Evolutionary conservation across 1,140 invertebrate species (phyloP).

Genomic region (Panulirus ornatus): DNA sequence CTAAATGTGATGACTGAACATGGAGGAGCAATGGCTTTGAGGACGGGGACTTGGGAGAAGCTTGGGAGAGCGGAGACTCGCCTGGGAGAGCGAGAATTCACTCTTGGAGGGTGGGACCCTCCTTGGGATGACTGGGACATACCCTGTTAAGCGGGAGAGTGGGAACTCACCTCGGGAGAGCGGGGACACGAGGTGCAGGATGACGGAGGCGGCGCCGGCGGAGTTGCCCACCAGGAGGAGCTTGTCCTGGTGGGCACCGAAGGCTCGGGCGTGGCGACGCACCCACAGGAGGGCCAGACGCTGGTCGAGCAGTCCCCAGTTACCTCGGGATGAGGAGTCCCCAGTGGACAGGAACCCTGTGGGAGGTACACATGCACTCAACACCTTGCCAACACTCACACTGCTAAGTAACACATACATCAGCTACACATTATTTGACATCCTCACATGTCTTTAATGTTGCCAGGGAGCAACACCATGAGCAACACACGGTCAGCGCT

Average conservation of each 20-base stretch:
- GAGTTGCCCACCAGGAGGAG: constrained; percentile 75
- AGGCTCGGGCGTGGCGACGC: constrained; percentile 63
- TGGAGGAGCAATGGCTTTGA: too few species aligned
- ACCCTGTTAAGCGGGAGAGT: neutral
- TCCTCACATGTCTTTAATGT: neutral
- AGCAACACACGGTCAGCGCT: neutral
- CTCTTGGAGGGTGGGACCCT: too few species aligned
- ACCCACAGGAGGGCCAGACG: constrained; percentile 74
- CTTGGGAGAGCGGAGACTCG: neutral
- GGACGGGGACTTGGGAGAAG: too few species aligned
- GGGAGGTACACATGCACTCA: neutral
- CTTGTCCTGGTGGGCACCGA: constrained; percentile 65
- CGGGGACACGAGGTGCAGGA: constrained; percentile 80
- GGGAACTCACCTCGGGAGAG: constrained; percentile 77
- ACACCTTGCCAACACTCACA: neutral
- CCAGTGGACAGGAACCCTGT: constrained; percentile 75
- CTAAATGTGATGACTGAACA: too few species aligned
- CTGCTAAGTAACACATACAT: neutral
- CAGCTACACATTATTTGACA: neutral
- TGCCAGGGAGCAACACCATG: neutral
- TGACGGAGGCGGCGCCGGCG: constrained; percentile 76
- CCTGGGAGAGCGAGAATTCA: neutral
- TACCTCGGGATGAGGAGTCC: constrained; percentile 65
- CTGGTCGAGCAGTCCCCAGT: constrained; percentile 75
- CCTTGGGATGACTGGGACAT: neutral